These are phyloP conservation scores for Pristionchus maxplancki DNA, from an alignment of 2,888 invertebrate genomes.

Conservation along the genomic window DNA sequence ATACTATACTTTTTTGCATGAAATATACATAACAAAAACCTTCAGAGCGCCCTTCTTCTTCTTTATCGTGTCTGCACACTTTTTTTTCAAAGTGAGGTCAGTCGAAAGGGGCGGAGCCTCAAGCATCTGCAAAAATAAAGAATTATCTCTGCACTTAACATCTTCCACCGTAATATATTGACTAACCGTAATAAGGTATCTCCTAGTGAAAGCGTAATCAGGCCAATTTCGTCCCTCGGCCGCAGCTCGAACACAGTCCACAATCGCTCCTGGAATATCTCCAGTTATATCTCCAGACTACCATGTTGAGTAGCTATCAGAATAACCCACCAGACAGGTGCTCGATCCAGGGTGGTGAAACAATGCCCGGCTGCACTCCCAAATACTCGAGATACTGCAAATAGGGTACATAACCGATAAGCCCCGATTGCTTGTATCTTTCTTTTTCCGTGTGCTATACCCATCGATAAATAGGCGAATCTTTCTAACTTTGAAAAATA, in stretches of 20 bases:
- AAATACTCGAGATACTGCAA: constrained; percentile 20
- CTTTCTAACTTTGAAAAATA: too few species aligned
- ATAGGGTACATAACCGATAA: too few species aligned
- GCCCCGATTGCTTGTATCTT: too few species aligned
- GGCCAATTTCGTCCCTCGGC: neutral
- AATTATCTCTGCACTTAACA: too few species aligned
- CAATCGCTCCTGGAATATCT: constrained; percentile 17
- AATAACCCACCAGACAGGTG: constrained; percentile 15
- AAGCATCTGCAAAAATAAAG: constrained; percentile 10
- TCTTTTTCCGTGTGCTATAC: too few species aligned
- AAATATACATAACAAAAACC: too few species aligned
- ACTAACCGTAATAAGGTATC: constrained; percentile 22
- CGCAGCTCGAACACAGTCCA: neutral
- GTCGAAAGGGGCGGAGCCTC: neutral
- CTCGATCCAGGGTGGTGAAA: constrained; percentile 42
- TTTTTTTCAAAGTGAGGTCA: constrained; percentile 7
- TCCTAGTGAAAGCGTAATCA: neutral
- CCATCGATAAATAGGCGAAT: too few species aligned
- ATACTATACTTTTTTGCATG: neutral
- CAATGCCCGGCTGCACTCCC: neutral
- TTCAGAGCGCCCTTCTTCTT: constrained; percentile 12
- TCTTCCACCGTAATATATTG: too few species aligned
- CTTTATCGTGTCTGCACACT: neutral
- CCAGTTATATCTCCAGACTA: too few species aligned
- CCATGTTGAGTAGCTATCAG: too few species aligned